Percentiles rank a stretch among this genome's conserved stretches.
phyloP scores from a whole-genome alignment of 2,797 vertebrate genomes.

The Enteromius argenteus region DNA sequence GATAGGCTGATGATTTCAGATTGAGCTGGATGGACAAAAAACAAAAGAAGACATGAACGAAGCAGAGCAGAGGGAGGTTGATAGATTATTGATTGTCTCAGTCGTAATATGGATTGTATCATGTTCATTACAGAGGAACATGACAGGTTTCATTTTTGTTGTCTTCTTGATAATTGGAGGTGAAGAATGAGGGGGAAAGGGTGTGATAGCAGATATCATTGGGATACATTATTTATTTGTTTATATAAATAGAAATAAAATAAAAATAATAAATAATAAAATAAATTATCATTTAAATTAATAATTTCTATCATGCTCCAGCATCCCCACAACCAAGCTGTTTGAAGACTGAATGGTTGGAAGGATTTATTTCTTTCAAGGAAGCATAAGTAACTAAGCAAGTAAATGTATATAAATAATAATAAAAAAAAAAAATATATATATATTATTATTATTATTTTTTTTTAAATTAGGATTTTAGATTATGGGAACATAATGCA shows the following conservation, averaged over 20 bases:
- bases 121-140: slow-evolving; percentile 5
- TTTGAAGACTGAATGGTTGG: not conserved
- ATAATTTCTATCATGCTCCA: not conserved
- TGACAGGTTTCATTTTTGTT: slow-evolving; percentile 15
- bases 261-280: not conserved
- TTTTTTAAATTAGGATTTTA: not conserved
- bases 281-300: not conserved
- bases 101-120: slow-evolving; percentile 5
- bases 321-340: not conserved
- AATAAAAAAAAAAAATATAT: too few relatives aligned
- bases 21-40: slow-evolving; percentile 19
- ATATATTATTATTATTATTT: not conserved
- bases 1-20: slow-evolving; percentile 35
- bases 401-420: not conserved
- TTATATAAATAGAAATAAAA: not conserved
- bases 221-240: not conserved
- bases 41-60: slow-evolving; percentile 17
- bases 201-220: not conserved
- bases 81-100: slow-evolving; percentile 39
- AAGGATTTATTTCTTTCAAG: not conserved
- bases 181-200: not conserved
- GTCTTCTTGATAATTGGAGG: not conserved
- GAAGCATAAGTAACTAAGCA: not conserved
- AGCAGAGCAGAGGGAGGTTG: slow-evolving; percentile 14
- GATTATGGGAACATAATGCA: not conserved